Conservation (phyloP, 2,797 vertebrate genomes). For the Limnodromus scolopaceus region DNA sequence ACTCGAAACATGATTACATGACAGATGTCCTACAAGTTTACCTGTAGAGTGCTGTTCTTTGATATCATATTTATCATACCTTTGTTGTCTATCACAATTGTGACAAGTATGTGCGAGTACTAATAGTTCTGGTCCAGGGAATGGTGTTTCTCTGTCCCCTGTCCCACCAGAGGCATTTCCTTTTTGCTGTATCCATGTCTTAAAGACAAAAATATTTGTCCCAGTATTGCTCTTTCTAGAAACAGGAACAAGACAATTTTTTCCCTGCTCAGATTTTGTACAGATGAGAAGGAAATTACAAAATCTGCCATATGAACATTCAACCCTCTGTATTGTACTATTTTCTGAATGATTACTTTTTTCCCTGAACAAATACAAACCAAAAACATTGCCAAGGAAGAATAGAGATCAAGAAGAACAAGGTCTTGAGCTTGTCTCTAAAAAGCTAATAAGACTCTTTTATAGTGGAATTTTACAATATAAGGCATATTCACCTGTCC, state of each 20-base stretch:
- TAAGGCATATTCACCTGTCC: background rate
- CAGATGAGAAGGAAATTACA: background rate
- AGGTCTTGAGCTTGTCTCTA: background rate
- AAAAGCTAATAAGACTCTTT: background rate
- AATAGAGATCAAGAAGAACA: background rate
- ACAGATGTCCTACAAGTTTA: background rate
- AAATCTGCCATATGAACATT: background rate
- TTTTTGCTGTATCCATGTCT: background rate
- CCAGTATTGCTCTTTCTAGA: background rate
- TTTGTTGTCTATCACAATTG: background rate
- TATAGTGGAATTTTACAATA: background rate
- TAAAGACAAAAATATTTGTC: background rate
- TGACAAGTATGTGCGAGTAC: background rate
- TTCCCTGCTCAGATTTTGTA: background rate
- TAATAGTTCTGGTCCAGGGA: background rate
- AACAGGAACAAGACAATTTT: background rate
- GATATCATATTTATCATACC: background rate
- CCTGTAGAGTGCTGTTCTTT: background rate
- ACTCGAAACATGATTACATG: background rate
- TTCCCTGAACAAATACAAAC: background rate
- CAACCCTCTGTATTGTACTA: background rate
- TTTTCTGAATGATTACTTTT: background rate
- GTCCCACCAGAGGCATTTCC: background rate
- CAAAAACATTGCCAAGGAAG: background rate
- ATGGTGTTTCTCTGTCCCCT: background rate